These are phyloP conservation scores for Pampusana beccarii DNA, from an alignment of 2,113 vertebrate species.

Conservation along the genomic window DNA sequence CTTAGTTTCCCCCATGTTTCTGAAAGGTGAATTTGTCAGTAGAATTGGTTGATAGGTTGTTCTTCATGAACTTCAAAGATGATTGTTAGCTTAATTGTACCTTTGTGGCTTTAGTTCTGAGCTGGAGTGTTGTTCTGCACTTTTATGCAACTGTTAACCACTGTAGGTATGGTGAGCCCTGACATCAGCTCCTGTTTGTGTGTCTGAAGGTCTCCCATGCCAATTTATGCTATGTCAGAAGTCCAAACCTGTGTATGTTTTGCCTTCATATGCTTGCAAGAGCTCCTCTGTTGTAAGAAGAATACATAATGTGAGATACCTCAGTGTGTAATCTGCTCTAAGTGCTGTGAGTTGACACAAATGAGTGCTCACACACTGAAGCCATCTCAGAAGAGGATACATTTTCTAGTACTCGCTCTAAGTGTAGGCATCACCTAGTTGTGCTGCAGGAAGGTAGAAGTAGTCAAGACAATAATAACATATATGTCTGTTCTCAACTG, in stretches of 20 bases:
- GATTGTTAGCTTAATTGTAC: neutral
- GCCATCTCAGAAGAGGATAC: neutral
- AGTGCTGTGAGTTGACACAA: neutral
- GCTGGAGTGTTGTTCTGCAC: neutral
- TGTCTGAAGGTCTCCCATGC: neutral
- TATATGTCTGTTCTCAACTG: rapidly evolving
- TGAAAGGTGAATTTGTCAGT: neutral
- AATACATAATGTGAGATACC: neutral
- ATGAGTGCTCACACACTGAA: neutral
- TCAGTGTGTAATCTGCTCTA: neutral
- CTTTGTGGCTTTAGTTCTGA: neutral
- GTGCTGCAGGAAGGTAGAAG: neutral
- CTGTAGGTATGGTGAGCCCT: neutral
- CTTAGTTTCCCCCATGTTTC: neutral
- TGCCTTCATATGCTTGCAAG: neutral
- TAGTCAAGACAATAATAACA: neutral
- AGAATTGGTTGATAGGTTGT: neutral
- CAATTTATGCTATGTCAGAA: neutral
- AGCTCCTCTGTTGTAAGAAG: neutral
- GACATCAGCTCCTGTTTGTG: neutral
- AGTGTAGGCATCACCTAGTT: neutral
- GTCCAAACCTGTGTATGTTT: neutral
- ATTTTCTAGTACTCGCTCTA: neutral
- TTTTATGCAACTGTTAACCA: neutral
- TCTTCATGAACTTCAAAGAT: neutral